Percentiles rank a stretch among this genome's conserved stretches.
Evolutionary conservation across 1,140 invertebrate genomes (phyloP).

Genomic region (Leptonema lineaticorne): DNA sequence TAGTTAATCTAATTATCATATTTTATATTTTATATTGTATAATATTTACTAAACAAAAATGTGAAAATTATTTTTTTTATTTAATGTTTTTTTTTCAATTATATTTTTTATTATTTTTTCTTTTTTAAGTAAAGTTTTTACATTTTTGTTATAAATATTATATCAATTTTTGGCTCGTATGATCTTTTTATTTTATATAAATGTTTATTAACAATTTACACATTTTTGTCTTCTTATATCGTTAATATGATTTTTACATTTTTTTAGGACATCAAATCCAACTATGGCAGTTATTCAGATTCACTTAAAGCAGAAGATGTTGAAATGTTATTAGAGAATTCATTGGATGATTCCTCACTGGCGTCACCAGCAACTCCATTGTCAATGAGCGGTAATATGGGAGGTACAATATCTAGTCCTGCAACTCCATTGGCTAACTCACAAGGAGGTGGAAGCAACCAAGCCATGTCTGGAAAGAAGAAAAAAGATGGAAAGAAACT

Average conservation of each 20-base stretch:
- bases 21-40: neutral
- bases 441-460: slow-evolving; percentile 37
- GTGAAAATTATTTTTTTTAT: neutral
- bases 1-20: neutral
- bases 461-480: slow-evolving; percentile 52
- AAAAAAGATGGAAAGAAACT: slow-evolving; percentile 83
- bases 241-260: neutral
- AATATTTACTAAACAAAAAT: neutral
- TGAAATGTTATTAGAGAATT: slow-evolving; percentile 55
- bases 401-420: slow-evolving; percentile 43
- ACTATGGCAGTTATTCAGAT: slow-evolving; percentile 21
- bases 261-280: slow-evolving; percentile 12
- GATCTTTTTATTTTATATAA: neutral
- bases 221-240: neutral
- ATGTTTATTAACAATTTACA: neutral
- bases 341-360: slow-evolving; percentile 52
- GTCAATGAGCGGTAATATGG: slow-evolving; percentile 45
- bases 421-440: slow-evolving; percentile 61
- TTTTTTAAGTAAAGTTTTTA: neutral
- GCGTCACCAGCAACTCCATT: slow-evolving; percentile 53
- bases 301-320: slow-evolving; percentile 54
- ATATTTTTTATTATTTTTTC: neutral
- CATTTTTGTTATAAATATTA: neutral
- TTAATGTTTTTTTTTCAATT: neutral
- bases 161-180: slow-evolving; percentile 13